A percentile compares a stretch with the other conserved stretches of the same genome.
Conservation (phyloP, 2,888 invertebrate species). For the Trachelus tabidus region DNA sequence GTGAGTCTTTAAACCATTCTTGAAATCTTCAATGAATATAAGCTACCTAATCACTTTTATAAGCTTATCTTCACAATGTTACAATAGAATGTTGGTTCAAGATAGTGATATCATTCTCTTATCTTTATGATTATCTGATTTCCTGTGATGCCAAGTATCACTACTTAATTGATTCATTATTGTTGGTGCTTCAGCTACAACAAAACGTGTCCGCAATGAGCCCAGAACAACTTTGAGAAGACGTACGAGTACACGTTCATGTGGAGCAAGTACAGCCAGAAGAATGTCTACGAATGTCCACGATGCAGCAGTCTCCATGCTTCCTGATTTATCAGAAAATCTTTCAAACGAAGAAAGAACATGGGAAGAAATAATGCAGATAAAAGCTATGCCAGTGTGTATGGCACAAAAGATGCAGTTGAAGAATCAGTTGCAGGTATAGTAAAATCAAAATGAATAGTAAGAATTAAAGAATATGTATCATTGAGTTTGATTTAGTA, state of each 20-base stretch:
- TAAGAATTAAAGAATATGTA: too few species aligned
- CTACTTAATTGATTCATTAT: background rate
- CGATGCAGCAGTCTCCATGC: constrained; percentile 81
- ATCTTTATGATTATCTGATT: constrained; percentile 9
- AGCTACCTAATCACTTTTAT: background rate
- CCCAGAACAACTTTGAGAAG: constrained; percentile 74
- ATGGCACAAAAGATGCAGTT: constrained; percentile 86
- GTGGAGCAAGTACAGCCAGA: constrained; percentile 69
- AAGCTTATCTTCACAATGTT: background rate
- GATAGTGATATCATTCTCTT: constrained; percentile 1
- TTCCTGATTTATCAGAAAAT: constrained; percentile 87
- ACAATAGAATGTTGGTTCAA: background rate
- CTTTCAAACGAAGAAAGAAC: constrained; percentile 84
- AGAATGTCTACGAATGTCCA: constrained; percentile 68
- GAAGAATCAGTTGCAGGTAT: constrained; percentile 82
- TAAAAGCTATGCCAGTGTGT: constrained; percentile 85
- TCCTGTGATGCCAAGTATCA: background rate
- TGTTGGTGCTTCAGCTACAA: constrained; percentile 70
- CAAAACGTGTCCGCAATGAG: constrained; percentile 74
- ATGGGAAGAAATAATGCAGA: constrained; percentile 88
- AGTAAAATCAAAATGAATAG: too few species aligned
- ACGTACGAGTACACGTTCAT: constrained; percentile 68
- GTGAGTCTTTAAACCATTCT: constrained; percentile 63
- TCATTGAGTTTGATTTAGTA: too few species aligned
- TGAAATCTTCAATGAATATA: constrained; percentile 6